phyloP scores from a whole-genome alignment of 2,113 vertebrate species.

The Morone chrysops region DNA sequence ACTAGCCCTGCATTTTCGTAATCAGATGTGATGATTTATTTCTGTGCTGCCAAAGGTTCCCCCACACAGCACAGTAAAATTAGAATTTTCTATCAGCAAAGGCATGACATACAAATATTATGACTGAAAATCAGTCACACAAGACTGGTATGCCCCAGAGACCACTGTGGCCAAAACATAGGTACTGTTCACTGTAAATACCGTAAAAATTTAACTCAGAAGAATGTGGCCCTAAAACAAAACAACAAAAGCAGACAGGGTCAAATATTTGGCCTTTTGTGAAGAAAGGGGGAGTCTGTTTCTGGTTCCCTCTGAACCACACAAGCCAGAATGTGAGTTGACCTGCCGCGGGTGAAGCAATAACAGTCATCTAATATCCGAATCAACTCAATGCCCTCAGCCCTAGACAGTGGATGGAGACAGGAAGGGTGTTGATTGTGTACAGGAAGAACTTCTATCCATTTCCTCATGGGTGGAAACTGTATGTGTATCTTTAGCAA shows the following conservation, averaged over 20 bases:
- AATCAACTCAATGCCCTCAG: conserved; percentile 50
- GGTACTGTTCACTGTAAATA: conserved; percentile 46
- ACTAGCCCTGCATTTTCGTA: conserved; percentile 1
- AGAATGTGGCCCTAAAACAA: conserved; percentile 56
- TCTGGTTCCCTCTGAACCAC: conserved; percentile 42
- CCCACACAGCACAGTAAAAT: neutral
- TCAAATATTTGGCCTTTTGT: conserved; percentile 73
- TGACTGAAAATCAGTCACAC: conserved; percentile 15
- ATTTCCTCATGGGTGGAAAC: conserved; percentile 66
- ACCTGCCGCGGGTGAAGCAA: conserved; percentile 13
- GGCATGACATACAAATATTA: conserved; percentile 7
- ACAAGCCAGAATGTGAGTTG: conserved; percentile 26
- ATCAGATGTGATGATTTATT: conserved; percentile 19
- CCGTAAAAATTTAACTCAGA: conserved; percentile 22
- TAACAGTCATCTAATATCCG: conserved; percentile 32
- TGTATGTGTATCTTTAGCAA: conserved; percentile 42
- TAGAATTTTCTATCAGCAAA: neutral
- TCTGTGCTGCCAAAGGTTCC: neutral
- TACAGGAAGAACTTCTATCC: conserved; percentile 68
- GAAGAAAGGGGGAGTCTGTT: conserved; percentile 31
- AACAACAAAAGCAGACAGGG: conserved; percentile 63
- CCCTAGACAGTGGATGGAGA: conserved; percentile 70
- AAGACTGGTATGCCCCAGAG: neutral
- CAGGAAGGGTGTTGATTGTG: conserved; percentile 76
- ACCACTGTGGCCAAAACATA: conserved; percentile 12